Percentiles rank a stretch among this genome's conserved stretches.
Evolutionary conservation across 1,140 invertebrate species (phyloP).

Genomic region (Portunus trituberculatus): DNA sequence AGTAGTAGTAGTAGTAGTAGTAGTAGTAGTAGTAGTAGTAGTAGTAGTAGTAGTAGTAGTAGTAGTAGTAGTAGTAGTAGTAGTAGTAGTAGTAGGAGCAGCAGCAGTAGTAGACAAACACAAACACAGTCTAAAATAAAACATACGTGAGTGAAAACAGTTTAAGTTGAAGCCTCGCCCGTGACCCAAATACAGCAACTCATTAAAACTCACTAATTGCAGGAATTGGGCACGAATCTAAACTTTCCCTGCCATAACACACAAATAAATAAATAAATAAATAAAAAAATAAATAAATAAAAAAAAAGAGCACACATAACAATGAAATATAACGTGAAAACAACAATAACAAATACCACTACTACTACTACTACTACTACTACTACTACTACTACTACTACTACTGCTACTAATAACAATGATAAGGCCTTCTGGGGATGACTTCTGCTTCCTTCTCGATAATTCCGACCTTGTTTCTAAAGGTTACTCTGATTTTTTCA

Average conservation of each 20-base stretch:
- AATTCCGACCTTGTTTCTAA: too few relatives aligned
- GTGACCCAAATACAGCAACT: background rate
- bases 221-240: background rate
- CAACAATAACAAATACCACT: too few relatives aligned
- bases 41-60: constrained; percentile 16
- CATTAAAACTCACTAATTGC: background rate
- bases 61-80: constrained; percentile 16
- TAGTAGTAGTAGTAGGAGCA: background rate
- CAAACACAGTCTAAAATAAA: background rate
- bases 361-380: too few relatives aligned
- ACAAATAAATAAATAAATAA: background rate
- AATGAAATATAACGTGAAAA: too few relatives aligned
- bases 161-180: background rate
- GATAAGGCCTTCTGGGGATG: too few relatives aligned
- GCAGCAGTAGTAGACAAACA: background rate
- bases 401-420: too few relatives aligned
- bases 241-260: background rate
- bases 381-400: too few relatives aligned
- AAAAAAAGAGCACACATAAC: background rate
- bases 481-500: too few relatives aligned
- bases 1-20: too few relatives aligned
- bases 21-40: background rate
- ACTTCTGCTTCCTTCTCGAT: too few relatives aligned
- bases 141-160: background rate
- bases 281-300: background rate